phyloP scores from a whole-genome alignment of 1,140 invertebrate species.

The Notospermus geniculatus region DNA sequence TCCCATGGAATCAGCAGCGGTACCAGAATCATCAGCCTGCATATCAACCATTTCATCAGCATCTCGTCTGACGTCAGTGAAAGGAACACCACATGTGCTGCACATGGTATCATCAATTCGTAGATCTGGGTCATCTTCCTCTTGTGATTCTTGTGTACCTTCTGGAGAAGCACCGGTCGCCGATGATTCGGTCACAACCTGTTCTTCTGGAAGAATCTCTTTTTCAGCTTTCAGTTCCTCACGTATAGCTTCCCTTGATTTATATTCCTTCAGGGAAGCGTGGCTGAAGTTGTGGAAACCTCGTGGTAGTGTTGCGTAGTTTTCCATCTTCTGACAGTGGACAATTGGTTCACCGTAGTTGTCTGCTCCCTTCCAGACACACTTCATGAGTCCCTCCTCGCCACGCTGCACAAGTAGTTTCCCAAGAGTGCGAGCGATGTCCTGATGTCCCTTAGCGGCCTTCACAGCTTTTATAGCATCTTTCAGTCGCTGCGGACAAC shows the following conservation, averaged over 20 bases:
- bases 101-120: constrained; percentile 10
- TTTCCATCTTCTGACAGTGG: background rate
- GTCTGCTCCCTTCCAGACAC: background rate
- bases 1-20: background rate
- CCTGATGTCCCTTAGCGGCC: constrained; percentile 19
- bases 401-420: constrained; percentile 20
- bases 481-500: background rate
- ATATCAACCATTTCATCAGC: background rate
- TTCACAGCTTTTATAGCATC: constrained; percentile 17
- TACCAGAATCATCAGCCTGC: too few relatives aligned
- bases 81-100: background rate
- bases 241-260: background rate
- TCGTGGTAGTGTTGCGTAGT: background rate
- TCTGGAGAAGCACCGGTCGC: too few relatives aligned
- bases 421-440: constrained; percentile 22
- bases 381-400: constrained; percentile 8
- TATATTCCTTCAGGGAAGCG: background rate
- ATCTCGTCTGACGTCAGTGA: background rate
- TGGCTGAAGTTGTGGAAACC: background rate
- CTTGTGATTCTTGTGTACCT: too few relatives aligned
- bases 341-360: too few relatives aligned
- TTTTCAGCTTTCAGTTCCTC: background rate
- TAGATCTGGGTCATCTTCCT: background rate
- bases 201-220: background rate
- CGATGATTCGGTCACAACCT: background rate